Evolutionary conservation across 2,797 vertebrate genomes (phyloP).

Genomic region (Vipera ursinii): DNA sequence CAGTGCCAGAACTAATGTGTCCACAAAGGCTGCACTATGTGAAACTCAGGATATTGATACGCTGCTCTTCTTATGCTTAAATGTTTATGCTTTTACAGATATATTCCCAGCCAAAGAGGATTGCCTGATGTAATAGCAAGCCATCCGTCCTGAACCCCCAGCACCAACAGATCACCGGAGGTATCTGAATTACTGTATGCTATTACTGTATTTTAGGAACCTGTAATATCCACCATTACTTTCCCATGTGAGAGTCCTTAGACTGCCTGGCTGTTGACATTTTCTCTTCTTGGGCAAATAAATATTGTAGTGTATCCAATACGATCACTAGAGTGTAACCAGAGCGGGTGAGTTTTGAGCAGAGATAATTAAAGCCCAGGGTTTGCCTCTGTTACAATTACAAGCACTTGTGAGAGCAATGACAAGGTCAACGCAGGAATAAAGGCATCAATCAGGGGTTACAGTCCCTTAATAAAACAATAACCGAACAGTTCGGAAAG

Average conservation of each 20-base stretch:
- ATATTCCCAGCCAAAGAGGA: constrained; percentile 54
- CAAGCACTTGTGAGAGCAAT: constrained; percentile 66
- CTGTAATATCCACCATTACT: constrained; percentile 68
- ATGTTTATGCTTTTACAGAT: constrained; percentile 56
- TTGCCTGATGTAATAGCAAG: constrained; percentile 49
- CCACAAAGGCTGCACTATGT: neutral
- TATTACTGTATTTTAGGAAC: constrained; percentile 69
- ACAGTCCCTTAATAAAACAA: constrained; percentile 56
- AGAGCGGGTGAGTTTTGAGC: constrained; percentile 65
- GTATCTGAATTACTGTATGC: constrained; percentile 64
- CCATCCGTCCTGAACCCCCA: constrained; percentile 50
- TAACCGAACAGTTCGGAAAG: constrained; percentile 51
- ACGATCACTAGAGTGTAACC: constrained; percentile 71
- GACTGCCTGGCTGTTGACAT: constrained; percentile 63
- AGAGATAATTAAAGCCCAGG: constrained; percentile 78
- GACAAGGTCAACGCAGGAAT: constrained; percentile 64
- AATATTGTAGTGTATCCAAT: constrained; percentile 73
- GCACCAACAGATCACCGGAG: constrained; percentile 51
- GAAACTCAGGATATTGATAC: constrained; percentile 37
- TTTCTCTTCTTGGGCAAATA: constrained; percentile 63
- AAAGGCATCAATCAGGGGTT: constrained; percentile 33
- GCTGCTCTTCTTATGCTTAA: constrained; percentile 32
- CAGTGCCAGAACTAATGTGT: neutral
- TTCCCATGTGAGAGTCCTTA: constrained; percentile 62
- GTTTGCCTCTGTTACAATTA: constrained; percentile 68